Base-by-base conservation (phyloP, 1,140 invertebrate genomes). In the Ceratina australensis region DNA sequence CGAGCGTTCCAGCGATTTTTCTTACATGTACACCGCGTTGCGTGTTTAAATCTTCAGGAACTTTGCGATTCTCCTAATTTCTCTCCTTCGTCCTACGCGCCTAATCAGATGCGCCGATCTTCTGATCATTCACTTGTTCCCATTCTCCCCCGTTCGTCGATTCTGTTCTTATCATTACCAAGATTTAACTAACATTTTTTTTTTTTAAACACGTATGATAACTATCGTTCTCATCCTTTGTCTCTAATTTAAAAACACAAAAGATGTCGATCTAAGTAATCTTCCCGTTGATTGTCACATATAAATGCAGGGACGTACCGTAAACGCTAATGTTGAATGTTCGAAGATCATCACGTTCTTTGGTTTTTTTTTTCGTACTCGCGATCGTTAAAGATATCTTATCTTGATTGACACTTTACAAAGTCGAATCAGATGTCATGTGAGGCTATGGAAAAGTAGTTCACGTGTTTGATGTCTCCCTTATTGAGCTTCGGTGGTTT, bases 271-370 rank as follows among this genome's bases (percentile, higher is more conserved):
- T 68, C 13, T 18, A 16, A 60, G 26, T 18, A 16, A 68, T 20
- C 2, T 68, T 57, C 22, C 20, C 54, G 15, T 67, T 79, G 77
- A 79, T 79, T 79, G 77, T 79, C 77, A 28, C 47, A 20, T 64
- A 54, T 5, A 24, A 50, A 49, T 26, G 47, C 18, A 33, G 22
- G 3, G 1, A 12, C 18, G 68, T 24, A n/a, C 0, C 0, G 18
- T 54, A 52, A 13, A 49, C 20, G 16, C 3, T 18, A 18, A 49
- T 8, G 18, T 28, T 22, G 15, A 66, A 50, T 8, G 10, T 28
- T 24, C 3, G 20, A 20, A 8, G 50, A 20, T 61, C 7, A 28
- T 16, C 12, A 3, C 33, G 5, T 42, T n/a, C n/a, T n/a, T n/a
- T n/a, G n/a, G n/a, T n/a, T n/a, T n/a, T n/a, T n/a, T 42, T 42